Base-by-base conservation (phyloP, 2,113 vertebrate genomes). In the Protomyctophum bolini region DNA sequence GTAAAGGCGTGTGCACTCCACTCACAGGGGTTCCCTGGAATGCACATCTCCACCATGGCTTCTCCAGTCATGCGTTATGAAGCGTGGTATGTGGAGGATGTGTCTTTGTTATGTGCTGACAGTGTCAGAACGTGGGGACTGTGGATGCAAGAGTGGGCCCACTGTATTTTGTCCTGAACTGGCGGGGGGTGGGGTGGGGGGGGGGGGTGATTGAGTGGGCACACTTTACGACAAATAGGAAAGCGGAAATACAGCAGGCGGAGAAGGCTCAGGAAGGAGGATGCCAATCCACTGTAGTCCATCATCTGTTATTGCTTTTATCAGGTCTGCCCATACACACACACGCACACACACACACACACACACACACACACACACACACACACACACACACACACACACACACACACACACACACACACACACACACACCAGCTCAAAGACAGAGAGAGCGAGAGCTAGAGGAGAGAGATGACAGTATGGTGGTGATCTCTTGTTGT, bases 191-290 rank as follows among this genome's bases (percentile, higher is more conserved):
- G 56, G 15, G 28, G 15, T 58, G 10, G 76, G 74, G 83, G 10
- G 54, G 21, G 52, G 54, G 29, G 62, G 83, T 83, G 82, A 88
- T 78, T 70, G 79, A 78, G 76, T 58, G 72, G 86, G 79, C 73
- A 75, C 69, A 72, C 82, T 86, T 91, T 58, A 81, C 78, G 77
- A 86, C 82, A 86, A 87, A 84, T 66, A 85, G 77, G 58, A 86
- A 73, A 69, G 55, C 68, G 75, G 65, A 83, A 81, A 73, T 68
- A 77, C 70, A 68, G 79, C 73, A 67, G 70, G 63, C 79, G 60
- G 60, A 68, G 75, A 80, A 52, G 66, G 76, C 74, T 82, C 76
- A 72, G 70, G 82, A 75, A 70, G 59, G 71, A 76, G 58, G 73
- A 76, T 77, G 77, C 14, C 63, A 58, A 72, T 46, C 14, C 63